Evolutionary conservation across 2,113 vertebrate genomes (phyloP), one percentile per base, ranked within the genome.

Genomic region (Gorsachius goisagi): DNA sequence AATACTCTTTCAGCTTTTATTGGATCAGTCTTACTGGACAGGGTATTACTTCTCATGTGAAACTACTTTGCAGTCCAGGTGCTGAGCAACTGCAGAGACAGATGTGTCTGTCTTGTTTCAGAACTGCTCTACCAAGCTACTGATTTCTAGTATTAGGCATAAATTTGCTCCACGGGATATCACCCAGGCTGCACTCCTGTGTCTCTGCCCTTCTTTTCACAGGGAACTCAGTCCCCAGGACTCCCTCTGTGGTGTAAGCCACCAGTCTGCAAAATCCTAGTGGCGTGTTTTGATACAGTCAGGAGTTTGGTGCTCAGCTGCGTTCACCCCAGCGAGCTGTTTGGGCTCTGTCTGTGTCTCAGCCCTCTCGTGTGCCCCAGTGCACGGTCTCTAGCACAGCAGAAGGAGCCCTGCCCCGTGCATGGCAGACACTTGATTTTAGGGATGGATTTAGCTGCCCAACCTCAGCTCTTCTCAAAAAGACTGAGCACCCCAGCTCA

Each of bases 321-420:
- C 22, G 9, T 32, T 64, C 45, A 50, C 16, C 16, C 28, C 71
- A n/a, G 32, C 0, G 0, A 67, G 53, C 15, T 62, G 28, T 12
- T 23, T 2, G 1, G 6, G 35, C 44, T 11, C 39, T 14, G 9
- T 19, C 28, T 60, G 35, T 20, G 14, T 32, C 55, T 52, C 64
- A 74, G 55, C 33, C 44, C 18, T 66, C 45, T 52, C 2, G 1
- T 13, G 2, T 3, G 7, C 15, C 20, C 47, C 22, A 13, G 33
- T 6, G 21, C 28, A 4, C 11, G 1, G 2, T n/a, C 66, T 41
- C 28, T 11, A 24, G 27, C 32, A 33, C 9, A 37, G 68, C 15
- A 47, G 26, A 12, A 12, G 45, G 9, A 86, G 14, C 47, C 45
- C 24, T n/a, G 11, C 20, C 37, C 58, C 15, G 8, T 33, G 13